A percentile compares a stretch with the other conserved stretches of the same genome.
Evolutionary conservation across 2,113 vertebrate species (phyloP).

Genomic region (Dryoscopus gambensis): DNA sequence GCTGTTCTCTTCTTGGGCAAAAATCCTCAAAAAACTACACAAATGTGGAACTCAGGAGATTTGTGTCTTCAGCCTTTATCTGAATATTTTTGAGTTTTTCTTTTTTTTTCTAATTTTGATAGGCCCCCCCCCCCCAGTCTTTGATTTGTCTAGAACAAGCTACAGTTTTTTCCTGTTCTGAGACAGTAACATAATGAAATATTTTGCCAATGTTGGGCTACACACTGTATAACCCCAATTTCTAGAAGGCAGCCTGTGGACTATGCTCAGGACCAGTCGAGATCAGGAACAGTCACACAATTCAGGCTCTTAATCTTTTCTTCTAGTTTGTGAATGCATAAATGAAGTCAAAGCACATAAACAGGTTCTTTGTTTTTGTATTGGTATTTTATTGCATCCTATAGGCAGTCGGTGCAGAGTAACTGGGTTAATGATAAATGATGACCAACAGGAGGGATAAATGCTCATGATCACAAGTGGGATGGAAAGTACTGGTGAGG

Average conservation of each 20-base stretch:
- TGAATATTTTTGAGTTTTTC: background rate
- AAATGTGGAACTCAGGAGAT: background rate
- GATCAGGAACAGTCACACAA: background rate
- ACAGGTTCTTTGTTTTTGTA: background rate
- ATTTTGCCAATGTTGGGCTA: background rate
- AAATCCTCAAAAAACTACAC: background rate
- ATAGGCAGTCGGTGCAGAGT: fast-evolving
- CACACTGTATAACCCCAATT: background rate
- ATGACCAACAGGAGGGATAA: background rate
- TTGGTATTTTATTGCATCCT: background rate
- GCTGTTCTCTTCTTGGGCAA: background rate
- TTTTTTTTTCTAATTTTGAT: background rate
- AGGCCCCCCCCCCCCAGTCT: background rate
- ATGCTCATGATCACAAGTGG: background rate
- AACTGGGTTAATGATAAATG: fast-evolving
- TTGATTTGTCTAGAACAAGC: background rate
- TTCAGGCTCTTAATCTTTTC: background rate
- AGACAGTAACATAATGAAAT: background rate
- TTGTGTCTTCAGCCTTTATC: background rate
- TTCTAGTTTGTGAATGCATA: background rate
- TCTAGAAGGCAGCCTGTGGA: background rate
- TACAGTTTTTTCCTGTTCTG: background rate
- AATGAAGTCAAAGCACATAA: background rate
- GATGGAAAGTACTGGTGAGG: background rate
- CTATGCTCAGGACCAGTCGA: background rate